These are phyloP conservation scores for Neogobius melanostomus DNA, from an alignment of 2,113 vertebrate species.

Conservation along the genomic window DNA sequence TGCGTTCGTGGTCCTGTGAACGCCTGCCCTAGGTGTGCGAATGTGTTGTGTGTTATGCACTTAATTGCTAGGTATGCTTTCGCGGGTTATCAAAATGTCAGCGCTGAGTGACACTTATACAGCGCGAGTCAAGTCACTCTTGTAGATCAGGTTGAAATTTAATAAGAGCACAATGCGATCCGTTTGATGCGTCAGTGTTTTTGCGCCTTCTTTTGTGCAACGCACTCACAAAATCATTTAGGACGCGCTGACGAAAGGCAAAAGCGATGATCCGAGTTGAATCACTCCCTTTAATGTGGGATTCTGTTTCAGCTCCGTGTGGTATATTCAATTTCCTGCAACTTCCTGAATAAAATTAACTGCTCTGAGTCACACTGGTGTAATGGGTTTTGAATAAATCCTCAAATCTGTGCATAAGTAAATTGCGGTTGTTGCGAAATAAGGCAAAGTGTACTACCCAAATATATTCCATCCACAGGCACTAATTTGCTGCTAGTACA, in stretches of 20 bases:
- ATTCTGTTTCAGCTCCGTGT: neutral
- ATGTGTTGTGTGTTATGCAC: conserved; percentile 16
- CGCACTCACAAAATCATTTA: conserved; percentile 7
- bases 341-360: neutral
- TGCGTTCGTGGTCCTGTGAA: conserved; percentile 48
- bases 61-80: conserved; percentile 23
- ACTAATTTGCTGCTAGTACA: too few relatives aligned
- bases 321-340: neutral
- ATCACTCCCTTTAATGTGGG: neutral
- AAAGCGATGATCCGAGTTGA: neutral
- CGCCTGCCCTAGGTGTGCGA: conserved; percentile 14
- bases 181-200: conserved; percentile 9
- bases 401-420: too few relatives aligned
- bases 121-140: conserved; percentile 6
- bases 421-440: too few relatives aligned
- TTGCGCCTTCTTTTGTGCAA: conserved; percentile 17
- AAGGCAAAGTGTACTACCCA: too few relatives aligned
- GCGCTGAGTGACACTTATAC: conserved; percentile 27
- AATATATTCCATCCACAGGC: too few relatives aligned
- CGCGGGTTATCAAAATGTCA: conserved; percentile 49
- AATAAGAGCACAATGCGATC: conserved; percentile 1
- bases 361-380: neutral
- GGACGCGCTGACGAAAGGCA: neutral
- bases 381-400: neutral
- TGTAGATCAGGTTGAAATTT: conserved; percentile 16